These are phyloP conservation scores for Drosophila hamatofila DNA, from an alignment of 2,888 invertebrate genomes.

Conservation along the genomic window DNA sequence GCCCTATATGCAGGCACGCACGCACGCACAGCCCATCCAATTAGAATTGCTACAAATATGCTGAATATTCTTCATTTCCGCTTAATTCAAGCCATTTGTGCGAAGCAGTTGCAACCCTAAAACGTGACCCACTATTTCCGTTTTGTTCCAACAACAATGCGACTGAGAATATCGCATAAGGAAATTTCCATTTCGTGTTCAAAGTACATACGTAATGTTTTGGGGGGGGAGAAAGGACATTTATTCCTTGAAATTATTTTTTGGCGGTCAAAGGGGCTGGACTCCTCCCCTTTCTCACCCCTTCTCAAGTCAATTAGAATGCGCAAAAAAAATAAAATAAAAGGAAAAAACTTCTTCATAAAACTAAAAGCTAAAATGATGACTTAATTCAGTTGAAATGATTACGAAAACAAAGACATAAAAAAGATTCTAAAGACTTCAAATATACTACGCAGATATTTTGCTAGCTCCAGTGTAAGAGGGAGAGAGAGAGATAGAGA, in stretches of 20 bases:
- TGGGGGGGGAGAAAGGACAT: conserved; percentile 15
- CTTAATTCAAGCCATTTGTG: conserved; percentile 5
- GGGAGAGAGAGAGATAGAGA: background rate
- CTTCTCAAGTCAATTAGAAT: background rate
- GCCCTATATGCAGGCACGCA: conserved; percentile 5
- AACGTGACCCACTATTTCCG: conserved; percentile 35
- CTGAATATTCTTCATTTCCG: conserved; percentile 39
- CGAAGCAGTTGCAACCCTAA: conserved; percentile 30
- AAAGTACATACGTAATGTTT: conserved; percentile 15
- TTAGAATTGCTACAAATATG: background rate
- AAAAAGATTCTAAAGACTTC: conserved; percentile 24
- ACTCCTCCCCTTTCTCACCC: background rate
- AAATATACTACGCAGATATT: conserved; percentile 1
- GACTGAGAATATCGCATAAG: conserved; percentile 9
- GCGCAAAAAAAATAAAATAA: background rate
- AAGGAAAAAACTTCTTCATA: conserved; percentile 7
- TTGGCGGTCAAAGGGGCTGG: conserved; percentile 16
- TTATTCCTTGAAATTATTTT: conserved; percentile 42
- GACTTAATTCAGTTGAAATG: conserved; percentile 25
- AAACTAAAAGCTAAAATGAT: conserved; percentile 9
- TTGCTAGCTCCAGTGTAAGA: background rate
- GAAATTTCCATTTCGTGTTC: conserved; percentile 37
- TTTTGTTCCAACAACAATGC: conserved; percentile 27
- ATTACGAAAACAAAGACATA: conserved; percentile 17
- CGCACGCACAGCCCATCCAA: background rate